Evolutionary conservation across 2,888 invertebrate genomes (phyloP).

Genomic region (Rapana venosa): DNA sequence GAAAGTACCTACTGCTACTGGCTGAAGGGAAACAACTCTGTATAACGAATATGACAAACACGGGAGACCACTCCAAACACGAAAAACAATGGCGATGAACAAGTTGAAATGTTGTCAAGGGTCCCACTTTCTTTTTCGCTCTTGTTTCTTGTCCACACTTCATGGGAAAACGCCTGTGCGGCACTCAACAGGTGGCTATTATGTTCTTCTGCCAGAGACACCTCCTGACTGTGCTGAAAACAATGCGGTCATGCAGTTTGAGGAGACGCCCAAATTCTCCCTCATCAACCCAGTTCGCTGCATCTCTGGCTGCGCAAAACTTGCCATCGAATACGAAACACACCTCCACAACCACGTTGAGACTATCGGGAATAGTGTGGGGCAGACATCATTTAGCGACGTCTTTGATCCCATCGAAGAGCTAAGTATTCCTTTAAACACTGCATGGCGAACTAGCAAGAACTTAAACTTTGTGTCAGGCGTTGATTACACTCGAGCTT

Average conservation of each 20-base stretch:
- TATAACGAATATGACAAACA: not conserved
- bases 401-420: slow-evolving; percentile 80
- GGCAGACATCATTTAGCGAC: slow-evolving; percentile 64
- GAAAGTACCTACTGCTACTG: no score
- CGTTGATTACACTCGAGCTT: slow-evolving; percentile 63
- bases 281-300: slow-evolving; percentile 87
- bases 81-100: slow-evolving; percentile 36
- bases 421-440: slow-evolving; percentile 86
- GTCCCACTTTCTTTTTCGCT: not conserved
- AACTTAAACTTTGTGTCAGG: slow-evolving; percentile 89
- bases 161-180: not conserved
- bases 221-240: slow-evolving; percentile 86
- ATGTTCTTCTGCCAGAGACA: slow-evolving; percentile 79
- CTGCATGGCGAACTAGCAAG: slow-evolving; percentile 92
- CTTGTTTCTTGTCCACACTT: not conserved
- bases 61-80: slow-evolving; percentile 25
- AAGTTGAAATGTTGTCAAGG: slow-evolving; percentile 38
- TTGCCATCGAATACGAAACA: slow-evolving; percentile 89
- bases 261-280: slow-evolving; percentile 89
- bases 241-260: slow-evolving; percentile 85
- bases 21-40: slow-evolving; percentile 1
- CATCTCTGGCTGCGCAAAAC: slow-evolving; percentile 89
- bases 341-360: slow-evolving; percentile 83
- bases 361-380: slow-evolving; percentile 61
- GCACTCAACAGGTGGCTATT: slow-evolving; percentile 30